A percentile compares a stretch with the other conserved stretches of the same genome.
These are phyloP conservation scores for Apamea monoglypha DNA, from an alignment of 2,888 invertebrate genomes.

Conservation along the genomic window DNA sequence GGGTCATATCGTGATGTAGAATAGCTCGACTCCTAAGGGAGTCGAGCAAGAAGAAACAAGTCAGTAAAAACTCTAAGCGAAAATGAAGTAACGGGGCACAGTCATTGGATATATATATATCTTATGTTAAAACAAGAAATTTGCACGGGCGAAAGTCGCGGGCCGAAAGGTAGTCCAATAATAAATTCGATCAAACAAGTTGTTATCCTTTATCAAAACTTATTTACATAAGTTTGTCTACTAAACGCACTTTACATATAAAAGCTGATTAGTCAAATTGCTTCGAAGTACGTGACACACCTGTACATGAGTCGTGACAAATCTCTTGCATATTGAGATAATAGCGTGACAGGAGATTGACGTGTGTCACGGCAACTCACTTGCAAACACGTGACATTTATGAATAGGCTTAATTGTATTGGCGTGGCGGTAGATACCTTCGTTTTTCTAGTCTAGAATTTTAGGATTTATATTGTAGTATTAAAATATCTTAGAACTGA, in stretches of 20 bases:
- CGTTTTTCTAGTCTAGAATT: neutral
- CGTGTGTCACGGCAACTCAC: conserved; percentile 36
- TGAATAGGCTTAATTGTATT: conserved; percentile 12
- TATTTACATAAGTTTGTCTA: neutral
- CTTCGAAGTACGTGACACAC: conserved; percentile 9
- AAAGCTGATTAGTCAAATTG: conserved; percentile 7
- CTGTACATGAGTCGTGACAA: conserved; percentile 13
- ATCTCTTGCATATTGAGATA: conserved; percentile 27
- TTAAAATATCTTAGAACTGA: neutral
- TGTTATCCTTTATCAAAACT: conserved; percentile 5
- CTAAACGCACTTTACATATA: conserved; percentile 2
- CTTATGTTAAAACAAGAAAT: no score
- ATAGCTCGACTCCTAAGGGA: no score
- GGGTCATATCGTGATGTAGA: no score
- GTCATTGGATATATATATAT: no score
- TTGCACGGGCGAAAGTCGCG: no score
- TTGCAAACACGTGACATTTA: conserved; percentile 9
- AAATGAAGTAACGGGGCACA: no score
- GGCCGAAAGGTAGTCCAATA: no score
- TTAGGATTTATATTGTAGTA: neutral
- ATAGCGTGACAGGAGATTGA: conserved; percentile 43
- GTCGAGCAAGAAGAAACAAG: no score
- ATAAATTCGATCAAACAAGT: neutral
- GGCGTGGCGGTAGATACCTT: neutral
- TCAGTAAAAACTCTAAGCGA: no score